phyloP scores from a whole-genome alignment of 1,140 invertebrate genomes.

The Dreissena rostriformis region DNA sequence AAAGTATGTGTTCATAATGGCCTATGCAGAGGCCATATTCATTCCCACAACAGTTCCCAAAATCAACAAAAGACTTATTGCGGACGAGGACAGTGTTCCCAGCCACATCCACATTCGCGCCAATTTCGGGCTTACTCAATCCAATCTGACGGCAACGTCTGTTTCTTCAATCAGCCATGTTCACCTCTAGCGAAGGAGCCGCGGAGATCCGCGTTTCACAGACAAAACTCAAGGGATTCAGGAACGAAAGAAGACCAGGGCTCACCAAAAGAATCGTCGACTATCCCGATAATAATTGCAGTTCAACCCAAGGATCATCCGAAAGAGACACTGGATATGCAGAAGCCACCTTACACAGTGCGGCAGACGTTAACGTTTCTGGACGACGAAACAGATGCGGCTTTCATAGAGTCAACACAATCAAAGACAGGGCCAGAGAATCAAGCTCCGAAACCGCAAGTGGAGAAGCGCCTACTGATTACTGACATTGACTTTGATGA shows the following conservation, averaged over 20 bases:
- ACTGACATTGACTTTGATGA: slow-evolving; percentile 41
- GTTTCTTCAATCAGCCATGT: slow-evolving; percentile 44
- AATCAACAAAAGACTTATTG: slow-evolving; percentile 26
- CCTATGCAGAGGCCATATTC: slow-evolving; percentile 13
- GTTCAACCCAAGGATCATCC: background rate
- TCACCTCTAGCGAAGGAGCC: slow-evolving; percentile 39
- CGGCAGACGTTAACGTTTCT: slow-evolving; percentile 17
- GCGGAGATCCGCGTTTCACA: background rate
- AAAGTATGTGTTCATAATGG: slow-evolving; percentile 15
- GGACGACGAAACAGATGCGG: slow-evolving; percentile 6
- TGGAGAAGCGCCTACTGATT: slow-evolving; percentile 20
- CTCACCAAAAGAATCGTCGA: background rate
- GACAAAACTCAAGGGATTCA: background rate
- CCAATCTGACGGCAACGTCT: slow-evolving; percentile 28
- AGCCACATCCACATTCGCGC: slow-evolving; percentile 9
- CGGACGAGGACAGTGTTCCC: slow-evolving; percentile 19
- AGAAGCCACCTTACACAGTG: background rate
- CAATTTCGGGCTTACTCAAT: slow-evolving; percentile 37
- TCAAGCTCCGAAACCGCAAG: background rate
- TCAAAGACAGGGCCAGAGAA: background rate
- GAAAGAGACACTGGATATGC: background rate
- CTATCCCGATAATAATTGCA: background rate
- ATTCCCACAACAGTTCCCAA: slow-evolving; percentile 14
- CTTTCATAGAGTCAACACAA: background rate
- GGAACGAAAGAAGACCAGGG: background rate